Conservation (phyloP, 1,140 invertebrate genomes). For the Pseudachorutes palmiensis region DNA sequence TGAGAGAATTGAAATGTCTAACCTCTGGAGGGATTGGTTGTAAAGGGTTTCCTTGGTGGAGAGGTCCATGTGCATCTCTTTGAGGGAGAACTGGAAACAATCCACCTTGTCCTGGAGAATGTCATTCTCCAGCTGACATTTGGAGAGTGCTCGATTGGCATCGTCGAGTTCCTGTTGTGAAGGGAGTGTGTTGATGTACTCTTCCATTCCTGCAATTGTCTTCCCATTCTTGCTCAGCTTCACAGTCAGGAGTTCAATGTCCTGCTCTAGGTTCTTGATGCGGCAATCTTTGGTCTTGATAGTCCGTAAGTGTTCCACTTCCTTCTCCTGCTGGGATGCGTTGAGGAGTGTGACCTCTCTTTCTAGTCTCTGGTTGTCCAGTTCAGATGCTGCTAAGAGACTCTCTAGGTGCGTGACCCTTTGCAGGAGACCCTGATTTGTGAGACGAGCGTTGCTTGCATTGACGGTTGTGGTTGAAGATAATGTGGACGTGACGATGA, state of each 20-base stretch:
- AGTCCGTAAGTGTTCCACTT: slow-evolving; percentile 15
- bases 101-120: slow-evolving; percentile 14
- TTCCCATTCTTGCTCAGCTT: slow-evolving; percentile 12
- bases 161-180: slow-evolving; percentile 29
- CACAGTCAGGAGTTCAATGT: not conserved
- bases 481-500: slow-evolving; percentile 19
- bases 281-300: slow-evolving; percentile 15
- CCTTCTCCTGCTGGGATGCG: slow-evolving; percentile 15
- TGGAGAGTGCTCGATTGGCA: slow-evolving; percentile 15
- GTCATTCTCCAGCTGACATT: slow-evolving; percentile 17
- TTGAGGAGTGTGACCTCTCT: slow-evolving; percentile 20
- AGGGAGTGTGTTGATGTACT: slow-evolving; percentile 31
- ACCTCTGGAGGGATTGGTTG: slow-evolving; percentile 21
- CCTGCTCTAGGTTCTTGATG: slow-evolving; percentile 18
- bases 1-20: too few relatives aligned
- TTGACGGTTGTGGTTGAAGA: slow-evolving; percentile 6
- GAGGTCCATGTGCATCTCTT: not conserved
- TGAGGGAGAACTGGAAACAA: not conserved
- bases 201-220: slow-evolving; percentile 15
- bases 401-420: slow-evolving; percentile 28
- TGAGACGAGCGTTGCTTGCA: not conserved
- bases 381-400: slow-evolving; percentile 30
- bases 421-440: slow-evolving; percentile 19
- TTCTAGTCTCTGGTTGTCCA: slow-evolving; percentile 25
- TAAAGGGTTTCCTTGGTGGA: slow-evolving; percentile 5